A percentile compares a stretch with the other conserved stretches of the same genome.
These are phyloP conservation scores for Myoxocephalus aenaeus DNA, from an alignment of 2,797 vertebrate genomes.

Conservation along the genomic window DNA sequence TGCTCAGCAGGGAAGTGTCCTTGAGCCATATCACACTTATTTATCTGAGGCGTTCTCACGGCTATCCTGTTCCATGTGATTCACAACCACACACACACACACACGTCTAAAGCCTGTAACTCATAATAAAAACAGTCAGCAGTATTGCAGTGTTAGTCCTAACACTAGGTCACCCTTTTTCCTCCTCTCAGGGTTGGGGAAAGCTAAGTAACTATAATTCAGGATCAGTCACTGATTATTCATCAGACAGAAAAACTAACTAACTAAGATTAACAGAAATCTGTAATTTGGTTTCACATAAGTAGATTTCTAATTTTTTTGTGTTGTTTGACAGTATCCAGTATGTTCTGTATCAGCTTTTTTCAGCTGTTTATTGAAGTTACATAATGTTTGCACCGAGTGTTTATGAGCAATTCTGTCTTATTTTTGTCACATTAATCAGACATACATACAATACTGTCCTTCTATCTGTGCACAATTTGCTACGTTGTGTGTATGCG, in stretches of 20 bases:
- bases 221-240: neutral
- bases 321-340: neutral
- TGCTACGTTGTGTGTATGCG: neutral
- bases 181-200: neutral
- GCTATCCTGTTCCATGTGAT: slow-evolving; percentile 58
- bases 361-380: neutral
- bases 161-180: neutral
- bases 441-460: neutral
- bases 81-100: neutral
- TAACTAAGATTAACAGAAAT: neutral
- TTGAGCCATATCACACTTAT: slow-evolving; percentile 9
- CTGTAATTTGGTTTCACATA: neutral
- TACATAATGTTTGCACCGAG: neutral
- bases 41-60: slow-evolving; percentile 55
- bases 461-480: too few species aligned
- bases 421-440: neutral
- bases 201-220: neutral
- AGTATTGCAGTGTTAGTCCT: slow-evolving; percentile 1
- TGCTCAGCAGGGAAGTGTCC: slow-evolving; percentile 34
- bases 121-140: slow-evolving; percentile 24
- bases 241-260: neutral
- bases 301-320: neutral
- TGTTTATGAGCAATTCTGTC: neutral
- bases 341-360: neutral
- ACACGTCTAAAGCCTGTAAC: slow-evolving; percentile 1